Conservation (phyloP, 2,888 invertebrate species). For the Atethmia centrago region DNA sequence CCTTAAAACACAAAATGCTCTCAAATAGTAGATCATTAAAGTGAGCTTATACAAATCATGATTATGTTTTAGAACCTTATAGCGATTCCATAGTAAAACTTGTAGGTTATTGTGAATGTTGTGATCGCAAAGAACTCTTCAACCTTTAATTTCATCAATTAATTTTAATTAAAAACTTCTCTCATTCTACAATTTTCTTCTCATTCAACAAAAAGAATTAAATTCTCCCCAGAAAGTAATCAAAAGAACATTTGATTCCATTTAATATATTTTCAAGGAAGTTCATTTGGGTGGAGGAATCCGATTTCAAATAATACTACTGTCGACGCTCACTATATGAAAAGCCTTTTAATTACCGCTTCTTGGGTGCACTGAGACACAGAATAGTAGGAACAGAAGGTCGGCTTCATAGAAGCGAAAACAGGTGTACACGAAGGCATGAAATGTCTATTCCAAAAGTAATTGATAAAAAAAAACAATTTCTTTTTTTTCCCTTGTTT, state of each 20-base stretch:
- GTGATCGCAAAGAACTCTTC: too few relatives aligned
- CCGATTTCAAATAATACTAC: conserved; percentile 73
- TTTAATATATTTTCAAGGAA: conserved; percentile 65
- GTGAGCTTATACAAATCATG: too few relatives aligned
- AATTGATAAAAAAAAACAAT: too few relatives aligned
- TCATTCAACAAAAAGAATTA: conserved; percentile 13
- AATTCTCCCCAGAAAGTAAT: conserved; percentile 31
- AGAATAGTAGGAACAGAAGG: background rate
- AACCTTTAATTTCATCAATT: background rate
- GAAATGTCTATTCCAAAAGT: too few relatives aligned
- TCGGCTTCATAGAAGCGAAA: background rate
- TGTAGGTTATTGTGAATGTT: background rate
- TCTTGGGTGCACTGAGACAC: conserved; percentile 73
- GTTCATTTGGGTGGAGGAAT: conserved; percentile 66
- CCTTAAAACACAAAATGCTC: too few relatives aligned
- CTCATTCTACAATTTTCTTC: background rate
- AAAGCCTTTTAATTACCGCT: conserved; percentile 77
- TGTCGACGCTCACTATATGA: conserved; percentile 59
- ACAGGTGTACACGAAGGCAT: too few relatives aligned
- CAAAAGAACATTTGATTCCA: conserved; percentile 62
- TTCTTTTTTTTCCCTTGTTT: too few relatives aligned
- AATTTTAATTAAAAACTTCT: conserved; percentile 9
- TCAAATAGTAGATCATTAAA: too few relatives aligned
- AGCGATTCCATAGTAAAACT: too few relatives aligned
- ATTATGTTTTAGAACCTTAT: too few relatives aligned